These are phyloP conservation scores for Zaprionus tsacasi DNA, from an alignment of 1,140 invertebrate species.

Conservation along the genomic window DNA sequence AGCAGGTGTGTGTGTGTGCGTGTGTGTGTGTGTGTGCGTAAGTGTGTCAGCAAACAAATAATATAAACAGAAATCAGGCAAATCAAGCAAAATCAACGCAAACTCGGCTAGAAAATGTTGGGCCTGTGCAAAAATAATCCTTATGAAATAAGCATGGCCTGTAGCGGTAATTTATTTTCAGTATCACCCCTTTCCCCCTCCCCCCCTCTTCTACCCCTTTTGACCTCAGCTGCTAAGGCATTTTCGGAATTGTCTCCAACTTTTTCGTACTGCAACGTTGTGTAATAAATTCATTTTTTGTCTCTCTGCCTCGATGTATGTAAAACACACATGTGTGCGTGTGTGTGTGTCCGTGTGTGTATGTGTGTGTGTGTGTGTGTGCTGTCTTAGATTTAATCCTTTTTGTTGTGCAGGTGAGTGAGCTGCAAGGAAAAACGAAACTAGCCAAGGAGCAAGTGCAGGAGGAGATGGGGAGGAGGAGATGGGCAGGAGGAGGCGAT, in stretches of 20 bases:
- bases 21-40: conserved; percentile 5
- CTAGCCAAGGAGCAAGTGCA: conserved; percentile 12
- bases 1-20: conserved; percentile 4
- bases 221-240: conserved; percentile 49
- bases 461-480: neutral
- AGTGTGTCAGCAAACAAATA: conserved; percentile 47
- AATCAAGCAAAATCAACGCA: conserved; percentile 22
- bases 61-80: conserved; percentile 67
- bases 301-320: conserved; percentile 55
- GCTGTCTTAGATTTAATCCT: conserved; percentile 78
- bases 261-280: conserved; percentile 69
- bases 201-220: neutral
- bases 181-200: neutral
- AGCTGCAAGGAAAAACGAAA: conserved; percentile 42
- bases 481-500: neutral
- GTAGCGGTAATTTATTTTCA: conserved; percentile 77
- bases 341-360: conserved; percentile 40
- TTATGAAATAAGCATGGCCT: conserved; percentile 82
- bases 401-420: conserved; percentile 65
- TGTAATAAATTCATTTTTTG: conserved; percentile 82
- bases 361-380: conserved; percentile 15
- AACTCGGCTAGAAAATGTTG: conserved; percentile 53
- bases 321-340: conserved; percentile 57
- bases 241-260: conserved; percentile 75
- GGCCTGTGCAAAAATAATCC: conserved; percentile 66